Percentiles rank a stretch among this genome's conserved stretches.
These are phyloP conservation scores for Paragorgia papillata DNA, from an alignment of 92 coral and sea anemone genomes.

Conservation along the genomic window DNA sequence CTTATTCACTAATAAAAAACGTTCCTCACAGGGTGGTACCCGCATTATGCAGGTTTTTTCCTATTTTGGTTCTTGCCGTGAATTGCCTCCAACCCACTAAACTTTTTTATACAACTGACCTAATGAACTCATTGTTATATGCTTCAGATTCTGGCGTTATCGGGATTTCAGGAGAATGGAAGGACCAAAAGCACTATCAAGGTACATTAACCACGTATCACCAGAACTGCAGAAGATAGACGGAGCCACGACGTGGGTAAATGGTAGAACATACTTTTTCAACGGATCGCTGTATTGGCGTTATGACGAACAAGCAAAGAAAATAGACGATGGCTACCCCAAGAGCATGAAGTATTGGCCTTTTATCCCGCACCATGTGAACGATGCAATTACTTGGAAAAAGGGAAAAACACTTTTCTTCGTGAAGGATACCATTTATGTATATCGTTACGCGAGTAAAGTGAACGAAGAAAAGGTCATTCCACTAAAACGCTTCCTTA, in stretches of 20 bases:
- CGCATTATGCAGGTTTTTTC: too few species aligned
- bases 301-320: constrained; percentile 42
- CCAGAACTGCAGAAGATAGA: constrained; percentile 64
- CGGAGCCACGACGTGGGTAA: constrained; percentile 71
- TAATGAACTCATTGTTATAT: too few species aligned
- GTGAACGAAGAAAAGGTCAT: neutral
- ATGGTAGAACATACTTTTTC: constrained; percentile 64
- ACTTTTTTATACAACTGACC: too few species aligned
- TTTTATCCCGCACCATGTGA: constrained; percentile 14
- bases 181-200: constrained; percentile 53
- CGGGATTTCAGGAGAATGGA: neutral
- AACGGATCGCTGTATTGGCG: constrained; percentile 71
- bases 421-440: constrained; percentile 48
- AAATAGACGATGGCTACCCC: constrained; percentile 55
- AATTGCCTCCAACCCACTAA: too few species aligned
- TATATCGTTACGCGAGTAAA: constrained; percentile 26
- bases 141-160: constrained; percentile 66
- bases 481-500: neutral
- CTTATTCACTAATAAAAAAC: too few species aligned
- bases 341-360: constrained; percentile 37
- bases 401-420: constrained; percentile 69
- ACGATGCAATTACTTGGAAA: constrained; percentile 68
- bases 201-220: constrained; percentile 43
- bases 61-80: too few species aligned
- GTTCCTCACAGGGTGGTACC: too few species aligned